Conservation (phyloP, 2,797 vertebrate species). For the Sibirionetta formosa region DNA sequence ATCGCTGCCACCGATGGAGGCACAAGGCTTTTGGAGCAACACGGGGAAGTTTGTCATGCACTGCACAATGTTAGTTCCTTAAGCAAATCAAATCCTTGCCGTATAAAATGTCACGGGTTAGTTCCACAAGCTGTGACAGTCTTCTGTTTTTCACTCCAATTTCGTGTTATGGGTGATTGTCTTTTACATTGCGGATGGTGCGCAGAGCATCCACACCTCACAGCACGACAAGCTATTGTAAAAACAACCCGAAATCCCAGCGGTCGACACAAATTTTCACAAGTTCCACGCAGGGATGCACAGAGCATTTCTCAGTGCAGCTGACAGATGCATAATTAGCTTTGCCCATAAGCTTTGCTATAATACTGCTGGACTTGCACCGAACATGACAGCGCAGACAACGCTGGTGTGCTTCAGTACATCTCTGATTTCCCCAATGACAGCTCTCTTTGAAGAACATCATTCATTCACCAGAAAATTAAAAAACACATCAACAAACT, state of each 20-base stretch:
- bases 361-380: slow-evolving; percentile 54
- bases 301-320: slow-evolving; percentile 6
- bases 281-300: neutral
- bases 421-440: slow-evolving; percentile 79
- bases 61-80: neutral
- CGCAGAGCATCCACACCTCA: neutral
- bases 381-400: slow-evolving; percentile 56
- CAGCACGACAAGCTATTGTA: neutral
- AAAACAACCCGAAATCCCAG: slow-evolving; percentile 25
- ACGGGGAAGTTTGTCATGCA: neutral
- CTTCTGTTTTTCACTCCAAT: neutral
- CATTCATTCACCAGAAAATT: slow-evolving; percentile 73
- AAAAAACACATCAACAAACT: slow-evolving; percentile 73
- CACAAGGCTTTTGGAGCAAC: neutral
- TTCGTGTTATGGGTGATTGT: neutral
- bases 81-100: neutral
- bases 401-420: slow-evolving; percentile 53
- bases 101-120: neutral
- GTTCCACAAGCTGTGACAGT: neutral
- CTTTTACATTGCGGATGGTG: neutral
- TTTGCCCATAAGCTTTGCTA: neutral
- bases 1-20: neutral
- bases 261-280: neutral
- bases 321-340: slow-evolving; percentile 71
- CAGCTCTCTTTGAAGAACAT: slow-evolving; percentile 67